Evolutionary conservation across 2,113 vertebrate genomes (phyloP).

Genomic region (Plectropomus leopardus): DNA sequence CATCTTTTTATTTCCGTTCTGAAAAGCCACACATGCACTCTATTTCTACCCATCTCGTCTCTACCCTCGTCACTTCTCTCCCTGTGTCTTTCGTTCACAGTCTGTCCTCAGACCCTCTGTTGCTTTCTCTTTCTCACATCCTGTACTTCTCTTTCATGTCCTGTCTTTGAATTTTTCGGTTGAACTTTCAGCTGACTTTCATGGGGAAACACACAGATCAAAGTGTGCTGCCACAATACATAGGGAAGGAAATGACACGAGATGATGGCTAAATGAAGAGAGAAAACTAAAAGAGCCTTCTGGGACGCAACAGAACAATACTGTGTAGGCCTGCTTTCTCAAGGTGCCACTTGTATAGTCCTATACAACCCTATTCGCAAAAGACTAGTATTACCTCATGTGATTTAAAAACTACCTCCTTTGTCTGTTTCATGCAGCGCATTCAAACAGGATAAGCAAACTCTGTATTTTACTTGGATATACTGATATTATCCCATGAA

Average conservation of each 20-base stretch:
- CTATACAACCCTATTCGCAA: too few species aligned
- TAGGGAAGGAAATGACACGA: conserved; percentile 5
- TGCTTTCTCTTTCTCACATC: conserved; percentile 11
- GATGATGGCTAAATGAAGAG: not conserved
- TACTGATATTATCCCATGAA: too few species aligned
- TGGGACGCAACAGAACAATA: not conserved
- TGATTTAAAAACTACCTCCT: too few species aligned
- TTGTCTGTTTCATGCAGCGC: too few species aligned
- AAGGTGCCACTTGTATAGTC: too few species aligned
- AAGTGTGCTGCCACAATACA: not conserved
- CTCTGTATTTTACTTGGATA: too few species aligned
- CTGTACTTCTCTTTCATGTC: conserved; percentile 10
- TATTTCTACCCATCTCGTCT: not conserved
- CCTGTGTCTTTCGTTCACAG: not conserved
- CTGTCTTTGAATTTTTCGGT: conserved; percentile 7
- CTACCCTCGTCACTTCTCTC: conserved; percentile 1
- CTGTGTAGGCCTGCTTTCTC: not conserved
- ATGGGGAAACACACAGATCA: not conserved
- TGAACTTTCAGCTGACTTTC: conserved; percentile 21
- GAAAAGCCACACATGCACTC: conserved; percentile 42
- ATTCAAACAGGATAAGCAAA: too few species aligned
- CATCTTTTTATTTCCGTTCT: conserved; percentile 32
- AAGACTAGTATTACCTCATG: too few species aligned
- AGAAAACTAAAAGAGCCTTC: not conserved
- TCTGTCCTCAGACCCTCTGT: not conserved